A percentile compares a stretch with the other conserved stretches of the same genome.
Evolutionary conservation across 2,113 vertebrate species (phyloP).

Genomic region (Eclectus roratus): DNA sequence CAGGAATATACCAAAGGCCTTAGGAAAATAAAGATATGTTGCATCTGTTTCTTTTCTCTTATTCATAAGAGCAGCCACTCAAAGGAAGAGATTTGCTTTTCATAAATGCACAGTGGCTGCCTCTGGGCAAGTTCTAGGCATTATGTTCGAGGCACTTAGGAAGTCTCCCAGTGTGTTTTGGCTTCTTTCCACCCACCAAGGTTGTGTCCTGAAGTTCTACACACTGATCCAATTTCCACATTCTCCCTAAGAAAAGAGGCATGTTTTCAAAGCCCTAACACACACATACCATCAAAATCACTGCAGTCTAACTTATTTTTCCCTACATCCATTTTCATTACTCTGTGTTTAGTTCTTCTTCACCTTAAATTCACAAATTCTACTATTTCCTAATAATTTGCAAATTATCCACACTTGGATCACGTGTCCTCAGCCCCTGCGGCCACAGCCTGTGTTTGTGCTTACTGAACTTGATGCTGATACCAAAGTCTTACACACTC

Average conservation of each 20-base stretch:
- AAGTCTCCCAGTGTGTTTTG: neutral
- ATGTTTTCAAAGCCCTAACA: neutral
- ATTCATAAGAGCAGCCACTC: neutral
- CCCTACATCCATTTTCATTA: neutral
- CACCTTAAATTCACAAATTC: neutral
- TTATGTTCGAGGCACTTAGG: neutral
- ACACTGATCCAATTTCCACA: neutral
- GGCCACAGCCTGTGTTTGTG: neutral
- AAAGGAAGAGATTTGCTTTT: neutral
- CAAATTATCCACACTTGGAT: neutral
- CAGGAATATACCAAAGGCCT: neutral
- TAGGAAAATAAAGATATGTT: neutral
- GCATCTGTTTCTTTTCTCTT: neutral
- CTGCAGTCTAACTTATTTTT: neutral
- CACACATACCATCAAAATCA: neutral
- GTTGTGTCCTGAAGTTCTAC: neutral
- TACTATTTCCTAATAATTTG: neutral
- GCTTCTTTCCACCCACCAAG: neutral
- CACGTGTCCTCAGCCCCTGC: neutral
- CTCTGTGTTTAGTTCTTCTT: neutral
- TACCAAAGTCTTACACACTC: neutral
- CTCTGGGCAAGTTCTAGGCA: neutral
- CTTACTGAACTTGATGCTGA: neutral
- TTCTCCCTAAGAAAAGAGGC: neutral
- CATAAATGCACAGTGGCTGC: neutral